Evolutionary conservation across 1,140 invertebrate species (phyloP).

Genomic region (Eubasilissa regina): DNA sequence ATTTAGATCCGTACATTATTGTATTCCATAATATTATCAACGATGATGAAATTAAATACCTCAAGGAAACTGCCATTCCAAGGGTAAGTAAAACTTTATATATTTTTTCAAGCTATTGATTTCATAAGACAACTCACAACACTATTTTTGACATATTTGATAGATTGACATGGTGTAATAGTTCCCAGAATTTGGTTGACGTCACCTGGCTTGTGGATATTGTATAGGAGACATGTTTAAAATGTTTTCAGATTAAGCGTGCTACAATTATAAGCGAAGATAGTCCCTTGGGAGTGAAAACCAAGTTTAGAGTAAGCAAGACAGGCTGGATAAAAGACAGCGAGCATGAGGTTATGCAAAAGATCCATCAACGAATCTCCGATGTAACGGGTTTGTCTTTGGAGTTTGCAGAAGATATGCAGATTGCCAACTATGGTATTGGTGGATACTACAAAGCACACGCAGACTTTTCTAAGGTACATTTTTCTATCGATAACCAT

Average conservation of each 20-base stretch:
- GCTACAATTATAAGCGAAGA: too few species aligned
- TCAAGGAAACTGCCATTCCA: constrained; percentile 67
- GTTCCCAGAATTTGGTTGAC: too few species aligned
- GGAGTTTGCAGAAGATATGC: constrained; percentile 75
- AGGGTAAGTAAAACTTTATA: too few species aligned
- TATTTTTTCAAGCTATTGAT: too few species aligned
- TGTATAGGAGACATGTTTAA: too few species aligned
- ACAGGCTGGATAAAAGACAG: constrained; percentile 84
- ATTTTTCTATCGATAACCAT: constrained; percentile 60
- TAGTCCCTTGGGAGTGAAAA: too few species aligned
- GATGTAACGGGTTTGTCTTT: constrained; percentile 70
- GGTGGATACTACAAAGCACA: constrained; percentile 83
- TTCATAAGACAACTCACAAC: too few species aligned
- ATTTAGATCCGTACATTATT: constrained; percentile 74
- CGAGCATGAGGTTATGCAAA: constrained; percentile 76
- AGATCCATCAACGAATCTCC: constrained; percentile 71
- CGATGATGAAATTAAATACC: constrained; percentile 75
- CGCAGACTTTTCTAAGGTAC: constrained; percentile 80
- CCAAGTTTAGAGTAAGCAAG: constrained; percentile 85
- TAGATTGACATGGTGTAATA: too few species aligned
- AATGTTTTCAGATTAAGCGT: too few species aligned
- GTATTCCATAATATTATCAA: constrained; percentile 78
- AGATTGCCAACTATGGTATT: constrained; percentile 80
- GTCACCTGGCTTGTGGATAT: too few species aligned
- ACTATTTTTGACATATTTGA: too few species aligned